phyloP scores from a whole-genome alignment of 2,113 vertebrate genomes.

The Eretmochelys imbricata region DNA sequence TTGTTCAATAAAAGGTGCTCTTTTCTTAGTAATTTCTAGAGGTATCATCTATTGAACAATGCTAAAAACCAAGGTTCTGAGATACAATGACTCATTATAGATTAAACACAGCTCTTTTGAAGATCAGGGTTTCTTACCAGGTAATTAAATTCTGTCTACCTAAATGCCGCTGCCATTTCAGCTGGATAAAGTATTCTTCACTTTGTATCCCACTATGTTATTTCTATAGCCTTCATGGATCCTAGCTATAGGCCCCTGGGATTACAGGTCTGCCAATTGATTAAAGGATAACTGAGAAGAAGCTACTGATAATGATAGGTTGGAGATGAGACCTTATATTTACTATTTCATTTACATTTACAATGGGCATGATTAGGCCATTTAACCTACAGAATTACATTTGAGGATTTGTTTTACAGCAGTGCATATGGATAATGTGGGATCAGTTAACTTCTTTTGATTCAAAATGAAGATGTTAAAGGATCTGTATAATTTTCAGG shows the following conservation, averaged over 20 bases:
- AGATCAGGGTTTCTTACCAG: not conserved
- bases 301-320: not conserved
- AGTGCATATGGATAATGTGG: not conserved
- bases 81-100: not conserved
- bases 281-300: not conserved
- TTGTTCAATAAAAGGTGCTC: not conserved
- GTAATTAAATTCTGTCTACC: not conserved
- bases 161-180: not conserved
- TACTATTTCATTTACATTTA: accelerated
- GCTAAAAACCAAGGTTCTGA: not conserved
- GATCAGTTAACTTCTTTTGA: not conserved
- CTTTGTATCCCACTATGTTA: not conserved
- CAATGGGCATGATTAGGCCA: accelerated
- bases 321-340: too few relatives aligned
- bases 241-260: not conserved
- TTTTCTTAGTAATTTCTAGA: not conserved
- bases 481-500: not conserved
- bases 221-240: not conserved
- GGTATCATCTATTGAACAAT: not conserved
- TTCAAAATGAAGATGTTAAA: not conserved
- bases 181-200: not conserved
- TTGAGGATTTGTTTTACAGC: accelerated
- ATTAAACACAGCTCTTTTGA: not conserved
- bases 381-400: not conserved
- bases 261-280: not conserved